Evolutionary conservation across 2,113 vertebrate species (phyloP).

Genomic region (Alouatta palliata): DNA sequence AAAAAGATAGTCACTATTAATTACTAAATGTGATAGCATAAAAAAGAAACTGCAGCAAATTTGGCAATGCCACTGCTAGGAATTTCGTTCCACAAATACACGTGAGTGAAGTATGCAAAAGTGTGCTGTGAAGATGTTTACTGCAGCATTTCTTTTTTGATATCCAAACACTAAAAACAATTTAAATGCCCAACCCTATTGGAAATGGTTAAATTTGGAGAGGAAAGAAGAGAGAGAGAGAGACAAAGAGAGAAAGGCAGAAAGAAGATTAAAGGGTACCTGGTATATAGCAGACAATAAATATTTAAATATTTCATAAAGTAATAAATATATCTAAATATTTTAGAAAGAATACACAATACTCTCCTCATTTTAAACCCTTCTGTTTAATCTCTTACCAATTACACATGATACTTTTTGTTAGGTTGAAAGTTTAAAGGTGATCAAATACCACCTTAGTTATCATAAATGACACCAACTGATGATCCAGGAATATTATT

Average conservation of each 20-base stretch:
- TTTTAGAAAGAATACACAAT: background rate
- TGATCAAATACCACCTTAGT: background rate
- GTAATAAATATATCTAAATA: background rate
- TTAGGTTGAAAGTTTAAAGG: background rate
- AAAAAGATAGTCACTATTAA: background rate
- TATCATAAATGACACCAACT: background rate
- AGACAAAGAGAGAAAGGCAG: no score
- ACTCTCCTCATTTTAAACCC: background rate
- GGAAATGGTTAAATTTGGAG: background rate
- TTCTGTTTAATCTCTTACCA: background rate
- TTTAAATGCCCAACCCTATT: background rate
- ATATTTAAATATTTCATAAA: background rate
- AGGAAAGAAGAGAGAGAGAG: no score
- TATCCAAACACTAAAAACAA: background rate
- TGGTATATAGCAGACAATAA: background rate
- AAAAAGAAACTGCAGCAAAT: background rate
- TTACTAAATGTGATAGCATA: background rate
- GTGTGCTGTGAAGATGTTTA: background rate
- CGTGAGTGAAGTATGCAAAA: background rate
- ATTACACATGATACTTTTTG: background rate
- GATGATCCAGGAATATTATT: background rate
- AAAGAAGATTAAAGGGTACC: background rate
- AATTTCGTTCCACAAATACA: background rate
- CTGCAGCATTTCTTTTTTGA: background rate
- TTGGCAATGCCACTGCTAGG: background rate